A percentile compares a stretch with the other conserved stretches of the same genome.
Evolutionary conservation across 2,797 vertebrate genomes (phyloP).

Genomic region (Varecia variegata): DNA sequence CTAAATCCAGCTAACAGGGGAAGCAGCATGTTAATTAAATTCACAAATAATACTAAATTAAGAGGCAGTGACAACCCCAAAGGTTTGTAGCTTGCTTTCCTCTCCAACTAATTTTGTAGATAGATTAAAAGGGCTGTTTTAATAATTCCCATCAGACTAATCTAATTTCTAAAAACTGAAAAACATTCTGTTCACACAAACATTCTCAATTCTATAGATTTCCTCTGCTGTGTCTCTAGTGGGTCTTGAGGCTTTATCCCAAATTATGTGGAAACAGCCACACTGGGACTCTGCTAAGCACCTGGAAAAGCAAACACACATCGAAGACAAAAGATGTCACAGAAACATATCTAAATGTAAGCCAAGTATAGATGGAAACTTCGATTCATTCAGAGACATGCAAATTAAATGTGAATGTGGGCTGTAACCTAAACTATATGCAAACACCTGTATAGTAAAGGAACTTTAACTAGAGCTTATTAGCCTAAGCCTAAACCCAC

Average conservation of each 20-base stretch:
- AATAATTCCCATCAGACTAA: not conserved
- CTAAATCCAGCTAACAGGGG: not conserved
- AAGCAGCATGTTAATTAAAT: not conserved
- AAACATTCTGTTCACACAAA: not conserved
- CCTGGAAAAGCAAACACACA: not conserved
- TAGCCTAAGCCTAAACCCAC: not conserved
- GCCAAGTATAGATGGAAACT: not conserved
- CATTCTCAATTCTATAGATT: not conserved
- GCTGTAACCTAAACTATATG: not conserved
- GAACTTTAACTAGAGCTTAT: not conserved
- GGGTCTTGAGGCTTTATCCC: not conserved
- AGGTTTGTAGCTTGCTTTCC: not conserved
- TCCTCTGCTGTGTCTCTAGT: not conserved
- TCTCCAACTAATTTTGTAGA: not conserved
- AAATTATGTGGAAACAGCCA: slow-evolving; percentile 9
- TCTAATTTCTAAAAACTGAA: slow-evolving; percentile 10
- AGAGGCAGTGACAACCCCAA: not conserved
- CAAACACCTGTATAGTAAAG: not conserved
- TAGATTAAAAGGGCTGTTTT: not conserved
- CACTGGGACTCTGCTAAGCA: not conserved
- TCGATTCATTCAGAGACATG: not conserved
- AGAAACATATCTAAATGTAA: not conserved
- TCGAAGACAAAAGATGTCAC: not conserved
- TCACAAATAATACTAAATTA: slow-evolving; percentile 15
- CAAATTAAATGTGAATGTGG: not conserved